phyloP scores from a whole-genome alignment of 1,140 invertebrate genomes.

The Cydia fagiglandana region DNA sequence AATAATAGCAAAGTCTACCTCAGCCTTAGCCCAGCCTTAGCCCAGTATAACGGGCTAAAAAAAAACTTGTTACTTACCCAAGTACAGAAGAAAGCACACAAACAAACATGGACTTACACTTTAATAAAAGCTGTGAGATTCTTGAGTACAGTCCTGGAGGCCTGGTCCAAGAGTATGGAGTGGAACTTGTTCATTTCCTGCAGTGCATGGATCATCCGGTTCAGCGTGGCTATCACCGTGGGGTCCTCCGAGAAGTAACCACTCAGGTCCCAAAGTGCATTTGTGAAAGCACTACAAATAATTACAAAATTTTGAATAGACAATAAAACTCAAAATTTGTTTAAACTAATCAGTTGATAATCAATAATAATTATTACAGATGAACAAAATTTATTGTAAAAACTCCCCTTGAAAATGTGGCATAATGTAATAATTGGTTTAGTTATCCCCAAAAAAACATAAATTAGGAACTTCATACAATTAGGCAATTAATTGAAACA shows the following conservation, averaged over 20 bases:
- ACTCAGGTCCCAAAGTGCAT: constrained; percentile 91
- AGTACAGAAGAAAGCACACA: constrained; percentile 4
- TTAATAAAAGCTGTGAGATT: constrained; percentile 94
- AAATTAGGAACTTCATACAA: no score
- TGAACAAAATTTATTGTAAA: not conserved
- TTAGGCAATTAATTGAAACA: not conserved
- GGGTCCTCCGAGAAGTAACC: constrained; percentile 88
- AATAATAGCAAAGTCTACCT: not conserved
- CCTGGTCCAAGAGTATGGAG: constrained; percentile 93
- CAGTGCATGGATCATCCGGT: constrained; percentile 87
- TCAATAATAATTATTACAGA: no score
- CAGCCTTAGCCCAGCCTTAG: no score
- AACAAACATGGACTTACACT: constrained; percentile 81
- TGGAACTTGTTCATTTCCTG: constrained; percentile 96
- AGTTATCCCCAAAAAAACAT: no score
- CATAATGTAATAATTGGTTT: no score
- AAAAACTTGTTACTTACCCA: no score
- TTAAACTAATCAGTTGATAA: not conserved
- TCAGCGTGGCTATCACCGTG: constrained; percentile 83
- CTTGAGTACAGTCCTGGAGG: constrained; percentile 92
- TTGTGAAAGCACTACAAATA: constrained; percentile 85
- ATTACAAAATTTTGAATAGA: not conserved
- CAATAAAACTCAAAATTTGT: not conserved
- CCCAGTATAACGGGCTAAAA: no score
- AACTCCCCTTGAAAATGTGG: no score